phyloP scores from a whole-genome alignment of 1,140 invertebrate species.

The Homarus americanus region DNA sequence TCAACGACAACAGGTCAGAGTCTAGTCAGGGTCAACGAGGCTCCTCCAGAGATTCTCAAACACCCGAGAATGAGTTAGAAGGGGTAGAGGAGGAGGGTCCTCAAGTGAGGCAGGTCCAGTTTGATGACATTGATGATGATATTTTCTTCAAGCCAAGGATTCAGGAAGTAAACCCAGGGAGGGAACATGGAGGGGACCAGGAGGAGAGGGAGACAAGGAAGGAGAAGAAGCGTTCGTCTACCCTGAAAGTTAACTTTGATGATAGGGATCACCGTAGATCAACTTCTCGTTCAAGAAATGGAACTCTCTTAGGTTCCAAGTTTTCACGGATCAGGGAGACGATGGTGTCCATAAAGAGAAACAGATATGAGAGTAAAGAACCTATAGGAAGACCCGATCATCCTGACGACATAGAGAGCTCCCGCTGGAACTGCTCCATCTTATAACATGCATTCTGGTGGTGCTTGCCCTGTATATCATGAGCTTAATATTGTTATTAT shows the following conservation, averaged over 20 bases:
- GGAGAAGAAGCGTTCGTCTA: slow-evolving; percentile 24
- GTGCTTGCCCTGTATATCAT: not conserved
- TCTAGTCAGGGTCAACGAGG: slow-evolving; percentile 48
- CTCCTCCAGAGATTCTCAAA: slow-evolving; percentile 46
- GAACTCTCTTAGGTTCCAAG: slow-evolving; percentile 14
- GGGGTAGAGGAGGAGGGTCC: not conserved
- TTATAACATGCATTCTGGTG: not conserved
- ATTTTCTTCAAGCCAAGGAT: slow-evolving; percentile 26
- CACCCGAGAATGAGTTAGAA: slow-evolving; percentile 16
- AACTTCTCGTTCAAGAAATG: slow-evolving; percentile 31
- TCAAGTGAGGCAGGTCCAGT: slow-evolving; percentile 22
- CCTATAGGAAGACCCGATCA: slow-evolving; percentile 4
- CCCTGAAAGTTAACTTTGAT: slow-evolving; percentile 12
- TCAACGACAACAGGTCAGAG: slow-evolving; percentile 68
- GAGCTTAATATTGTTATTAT: not conserved
- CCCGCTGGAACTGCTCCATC: slow-evolving; percentile 47
- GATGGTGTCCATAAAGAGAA: slow-evolving; percentile 35
- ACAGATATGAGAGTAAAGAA: slow-evolving; percentile 37
- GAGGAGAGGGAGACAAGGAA: not conserved
- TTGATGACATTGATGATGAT: slow-evolving; percentile 46
- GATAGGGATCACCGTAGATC: slow-evolving; percentile 16
- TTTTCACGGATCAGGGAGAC: slow-evolving; percentile 43
- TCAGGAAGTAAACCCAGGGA: not conserved
- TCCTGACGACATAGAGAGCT: slow-evolving; percentile 23
- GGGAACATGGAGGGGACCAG: not conserved